Percentiles rank a stretch among this genome's conserved stretches.
Conservation (phyloP, 2,888 invertebrate species). For the Cephus sareptanus region DNA sequence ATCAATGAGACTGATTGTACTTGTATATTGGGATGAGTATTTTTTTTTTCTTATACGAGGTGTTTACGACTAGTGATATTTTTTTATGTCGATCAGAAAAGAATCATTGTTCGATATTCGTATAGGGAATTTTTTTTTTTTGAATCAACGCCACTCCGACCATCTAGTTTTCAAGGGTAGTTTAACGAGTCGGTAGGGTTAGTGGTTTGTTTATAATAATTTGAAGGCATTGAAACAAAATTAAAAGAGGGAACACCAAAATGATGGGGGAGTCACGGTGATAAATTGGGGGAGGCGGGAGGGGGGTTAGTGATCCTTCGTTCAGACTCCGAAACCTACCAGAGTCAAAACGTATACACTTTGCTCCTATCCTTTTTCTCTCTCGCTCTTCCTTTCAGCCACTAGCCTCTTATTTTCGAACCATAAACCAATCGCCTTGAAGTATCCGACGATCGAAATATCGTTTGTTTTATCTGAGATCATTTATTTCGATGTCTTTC, state of each 20-base stretch:
- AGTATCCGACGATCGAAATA: constrained; percentile 22
- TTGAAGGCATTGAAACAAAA: constrained; percentile 23
- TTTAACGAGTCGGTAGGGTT: constrained; percentile 22
- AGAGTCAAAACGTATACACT: neutral
- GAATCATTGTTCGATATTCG: neutral
- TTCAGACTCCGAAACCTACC: neutral
- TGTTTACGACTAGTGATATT: neutral
- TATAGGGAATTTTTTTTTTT: neutral
- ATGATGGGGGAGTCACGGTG: constrained; percentile 34
- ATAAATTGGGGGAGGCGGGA: constrained; percentile 52
- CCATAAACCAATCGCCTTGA: constrained; percentile 7
- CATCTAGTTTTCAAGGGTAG: constrained; percentile 1
- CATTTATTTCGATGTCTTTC: constrained; percentile 6
- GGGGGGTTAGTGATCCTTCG: constrained; percentile 49
- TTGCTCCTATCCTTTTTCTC: constrained; percentile 16
- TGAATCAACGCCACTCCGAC: neutral
- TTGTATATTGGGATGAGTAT: neutral
- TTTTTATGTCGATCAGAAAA: neutral
- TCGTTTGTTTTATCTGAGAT: constrained; percentile 10
- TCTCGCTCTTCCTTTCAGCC: constrained; percentile 3
- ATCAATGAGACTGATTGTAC: neutral
- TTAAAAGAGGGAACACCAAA: constrained; percentile 12
- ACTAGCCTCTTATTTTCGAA: constrained; percentile 5
- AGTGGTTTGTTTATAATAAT: constrained; percentile 40
- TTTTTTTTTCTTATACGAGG: neutral